phyloP scores from a whole-genome alignment of 2,888 invertebrate genomes.

The Dione juno region DNA sequence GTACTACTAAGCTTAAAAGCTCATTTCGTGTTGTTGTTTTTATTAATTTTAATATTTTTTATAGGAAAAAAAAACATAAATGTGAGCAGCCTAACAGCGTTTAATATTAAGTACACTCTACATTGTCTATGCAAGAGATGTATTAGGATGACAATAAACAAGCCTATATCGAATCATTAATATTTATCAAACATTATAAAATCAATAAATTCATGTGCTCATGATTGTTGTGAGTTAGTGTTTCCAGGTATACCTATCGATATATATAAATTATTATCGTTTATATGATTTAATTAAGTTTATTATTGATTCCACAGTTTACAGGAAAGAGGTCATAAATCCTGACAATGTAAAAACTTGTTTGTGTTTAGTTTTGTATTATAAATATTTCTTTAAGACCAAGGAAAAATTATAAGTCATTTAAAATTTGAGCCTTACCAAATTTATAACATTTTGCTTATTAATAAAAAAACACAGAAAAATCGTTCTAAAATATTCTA shows the following conservation, averaged over 20 bases:
- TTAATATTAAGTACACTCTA: not conserved
- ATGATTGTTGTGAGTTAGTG: not conserved
- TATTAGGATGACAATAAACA: conserved; percentile 13
- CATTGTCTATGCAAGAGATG: not conserved
- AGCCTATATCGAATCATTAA: not conserved
- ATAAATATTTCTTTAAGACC: not conserved
- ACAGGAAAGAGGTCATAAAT: conserved; percentile 1
- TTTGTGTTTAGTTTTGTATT: not conserved
- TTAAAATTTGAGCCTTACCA: not conserved
- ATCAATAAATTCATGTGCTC: conserved; percentile 2
- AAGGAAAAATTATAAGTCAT: not conserved
- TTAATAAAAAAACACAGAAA: too few relatives aligned
- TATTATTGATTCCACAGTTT: conserved; percentile 11
- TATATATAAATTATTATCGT: conserved; percentile 3
- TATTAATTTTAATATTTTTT: too few relatives aligned
- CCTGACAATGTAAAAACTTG: conserved; percentile 15
- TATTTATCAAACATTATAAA: conserved; percentile 20
- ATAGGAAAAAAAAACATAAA: too few relatives aligned
- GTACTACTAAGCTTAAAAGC: too few relatives aligned
- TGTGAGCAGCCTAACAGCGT: too few relatives aligned
- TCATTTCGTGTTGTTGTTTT: too few relatives aligned
- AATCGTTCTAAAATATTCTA: too few relatives aligned
- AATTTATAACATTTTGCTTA: too few relatives aligned
- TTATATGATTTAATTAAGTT: conserved; percentile 19
- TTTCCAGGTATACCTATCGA: not conserved